These are phyloP conservation scores for Bombycilla garrulus DNA, from an alignment of 2,113 vertebrate genomes.

Conservation along the genomic window DNA sequence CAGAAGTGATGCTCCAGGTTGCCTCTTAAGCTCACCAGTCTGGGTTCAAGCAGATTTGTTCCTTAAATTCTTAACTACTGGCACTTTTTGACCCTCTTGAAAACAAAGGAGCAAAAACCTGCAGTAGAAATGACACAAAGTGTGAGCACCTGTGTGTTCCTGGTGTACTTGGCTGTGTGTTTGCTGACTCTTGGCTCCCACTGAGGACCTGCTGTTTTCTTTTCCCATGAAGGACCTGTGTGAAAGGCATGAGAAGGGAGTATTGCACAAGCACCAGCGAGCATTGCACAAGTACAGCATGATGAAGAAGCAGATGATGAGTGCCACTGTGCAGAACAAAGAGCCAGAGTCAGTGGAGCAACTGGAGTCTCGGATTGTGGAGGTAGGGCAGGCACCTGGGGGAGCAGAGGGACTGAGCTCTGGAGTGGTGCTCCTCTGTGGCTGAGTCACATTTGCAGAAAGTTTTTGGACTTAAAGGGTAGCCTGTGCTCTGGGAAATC, in stretches of 20 bases:
- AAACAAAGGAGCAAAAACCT: neutral
- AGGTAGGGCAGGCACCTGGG: slow-evolving; percentile 73
- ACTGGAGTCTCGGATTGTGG: slow-evolving; percentile 92
- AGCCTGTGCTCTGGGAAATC: neutral
- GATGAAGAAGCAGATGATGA: slow-evolving; percentile 95
- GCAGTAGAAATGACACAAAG: neutral
- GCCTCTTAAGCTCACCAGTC: neutral
- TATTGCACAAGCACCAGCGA: slow-evolving; percentile 94
- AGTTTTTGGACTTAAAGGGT: neutral
- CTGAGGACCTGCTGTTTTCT: neutral
- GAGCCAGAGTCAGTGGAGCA: slow-evolving; percentile 89
- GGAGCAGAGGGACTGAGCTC: neutral
- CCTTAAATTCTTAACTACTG: neutral
- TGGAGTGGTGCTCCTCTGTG: neutral
- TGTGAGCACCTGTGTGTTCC: neutral
- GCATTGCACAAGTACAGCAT: slow-evolving; percentile 91
- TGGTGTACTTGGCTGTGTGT: neutral
- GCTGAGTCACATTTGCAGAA: neutral
- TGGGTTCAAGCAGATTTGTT: neutral
- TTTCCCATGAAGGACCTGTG: slow-evolving; percentile 84
- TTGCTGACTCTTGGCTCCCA: neutral
- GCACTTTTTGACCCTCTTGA: neutral
- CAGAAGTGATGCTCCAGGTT: neutral
- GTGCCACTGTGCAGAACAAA: slow-evolving; percentile 83
- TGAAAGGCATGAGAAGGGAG: slow-evolving; percentile 92